Evolutionary conservation across 2,113 vertebrate genomes (phyloP).

Genomic region (Chelonoidis abingdonii): DNA sequence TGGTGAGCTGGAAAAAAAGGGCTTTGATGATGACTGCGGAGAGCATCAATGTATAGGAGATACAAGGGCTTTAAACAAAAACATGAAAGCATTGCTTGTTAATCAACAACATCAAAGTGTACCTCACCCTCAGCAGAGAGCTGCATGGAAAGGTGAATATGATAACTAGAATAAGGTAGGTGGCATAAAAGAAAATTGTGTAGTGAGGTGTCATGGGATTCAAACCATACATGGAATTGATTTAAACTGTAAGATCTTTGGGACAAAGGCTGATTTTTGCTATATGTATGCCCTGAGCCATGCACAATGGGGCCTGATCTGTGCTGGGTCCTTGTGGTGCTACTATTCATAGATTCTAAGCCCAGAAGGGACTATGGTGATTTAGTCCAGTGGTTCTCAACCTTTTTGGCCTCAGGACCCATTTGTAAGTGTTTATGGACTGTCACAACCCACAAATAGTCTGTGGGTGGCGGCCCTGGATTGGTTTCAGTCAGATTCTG

Average conservation of each 20-base stretch:
- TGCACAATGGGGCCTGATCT: neutral
- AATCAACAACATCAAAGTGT: neutral
- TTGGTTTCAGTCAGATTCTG: too few species aligned
- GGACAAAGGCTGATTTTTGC: neutral
- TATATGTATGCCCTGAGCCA: fast-evolving
- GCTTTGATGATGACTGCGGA: constrained; percentile 54
- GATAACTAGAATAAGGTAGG: neutral
- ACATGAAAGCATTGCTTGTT: neutral
- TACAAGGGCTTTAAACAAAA: neutral
- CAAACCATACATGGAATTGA: neutral
- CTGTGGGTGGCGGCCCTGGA: too few species aligned
- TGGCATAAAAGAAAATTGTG: neutral
- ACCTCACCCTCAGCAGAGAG: constrained; percentile 7
- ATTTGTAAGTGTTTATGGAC: too few species aligned
- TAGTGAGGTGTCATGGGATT: neutral
- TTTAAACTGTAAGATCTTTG: neutral
- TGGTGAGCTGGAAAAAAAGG: constrained; percentile 42
- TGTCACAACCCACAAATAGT: too few species aligned
- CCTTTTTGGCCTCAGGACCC: too few species aligned
- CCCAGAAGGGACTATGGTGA: too few species aligned
- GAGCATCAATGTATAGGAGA: constrained; percentile 59
- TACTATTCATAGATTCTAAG: neutral
- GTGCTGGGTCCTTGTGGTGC: neutral
- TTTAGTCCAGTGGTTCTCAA: too few species aligned
- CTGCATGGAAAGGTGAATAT: constrained; percentile 28